Evolutionary conservation across 2,888 invertebrate species (phyloP), one percentile per base, ranked within the genome.

Genomic region (Cosmia trapezina): DNA sequence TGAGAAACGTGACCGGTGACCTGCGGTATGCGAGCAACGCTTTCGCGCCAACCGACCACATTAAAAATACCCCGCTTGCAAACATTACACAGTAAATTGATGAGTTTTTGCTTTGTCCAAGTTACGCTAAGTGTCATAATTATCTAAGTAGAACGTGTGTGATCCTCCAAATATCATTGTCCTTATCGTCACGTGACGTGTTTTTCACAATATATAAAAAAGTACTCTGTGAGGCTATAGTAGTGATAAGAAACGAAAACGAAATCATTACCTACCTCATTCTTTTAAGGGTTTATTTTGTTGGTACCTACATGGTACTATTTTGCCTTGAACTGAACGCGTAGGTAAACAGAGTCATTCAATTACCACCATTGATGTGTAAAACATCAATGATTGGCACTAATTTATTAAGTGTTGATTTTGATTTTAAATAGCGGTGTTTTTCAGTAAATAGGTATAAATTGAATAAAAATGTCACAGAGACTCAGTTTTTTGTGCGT

Each of bases 1-100:
- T 53, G 41, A 49, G 60, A 87, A 92, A 93, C 93, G 94, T 93
- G 94, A 91, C 82, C 76, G 65, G 80, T 76, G 84, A 82, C 81
- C 73, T 79, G 76, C 79, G 82, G 81, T 85, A 87, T 87, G 85
- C 84, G 84, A 83, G 66, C 68, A 53, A 72, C 78, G 80, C 87
- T 89, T 89, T 89, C 87, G 72, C 81, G 84, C 72, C 71, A 80
- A 75, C 59, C 89, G 81, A 74, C 84, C 73, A 76, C 85, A 67
- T 89, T 83, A 43, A 80, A 81, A 76, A 85, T 65, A 71, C 65
- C 8, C 47, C 22, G 12, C 22, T 17, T 22, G 37, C 22, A 9
- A 54, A 68, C 17, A 28, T 22, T 47, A n/a, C 17, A 2, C 53
- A n/a, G 8, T 41, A 51, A 79, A 68, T 22, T 37, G 0, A 45